These are phyloP conservation scores for Arion vulgaris DNA, from an alignment of 1,140 invertebrate species.

Conservation along the genomic window DNA sequence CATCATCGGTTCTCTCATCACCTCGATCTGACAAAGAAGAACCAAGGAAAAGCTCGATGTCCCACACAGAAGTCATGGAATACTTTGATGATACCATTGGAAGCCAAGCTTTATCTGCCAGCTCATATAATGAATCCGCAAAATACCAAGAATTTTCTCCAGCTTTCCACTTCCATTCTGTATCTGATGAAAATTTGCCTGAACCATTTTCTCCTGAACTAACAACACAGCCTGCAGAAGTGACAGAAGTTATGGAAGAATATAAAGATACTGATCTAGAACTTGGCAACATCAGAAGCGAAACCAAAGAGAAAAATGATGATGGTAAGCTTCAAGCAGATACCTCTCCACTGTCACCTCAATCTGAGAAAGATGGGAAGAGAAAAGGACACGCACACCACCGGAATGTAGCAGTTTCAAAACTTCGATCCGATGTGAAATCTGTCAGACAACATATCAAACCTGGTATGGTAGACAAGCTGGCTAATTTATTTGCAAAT, in stretches of 20 bases:
- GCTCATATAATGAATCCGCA: not conserved
- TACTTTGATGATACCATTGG: constrained; percentile 17
- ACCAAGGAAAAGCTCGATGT: constrained; percentile 4
- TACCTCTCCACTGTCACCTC: not conserved
- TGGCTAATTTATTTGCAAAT: constrained; percentile 25
- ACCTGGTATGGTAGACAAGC: constrained; percentile 23
- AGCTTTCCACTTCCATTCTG: not conserved
- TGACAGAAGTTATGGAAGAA: too few species aligned
- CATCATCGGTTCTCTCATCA: not conserved
- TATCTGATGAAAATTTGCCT: not conserved
- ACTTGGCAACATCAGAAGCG: too few species aligned
- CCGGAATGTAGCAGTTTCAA: not conserved
- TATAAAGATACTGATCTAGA: not conserved
- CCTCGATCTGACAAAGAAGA: not conserved
- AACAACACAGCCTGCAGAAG: not conserved
- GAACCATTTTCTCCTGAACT: not conserved
- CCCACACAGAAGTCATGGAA: constrained; percentile 18
- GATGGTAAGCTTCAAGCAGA: not conserved
- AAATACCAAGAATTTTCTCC: not conserved
- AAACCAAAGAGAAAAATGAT: not conserved
- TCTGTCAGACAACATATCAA: constrained; percentile 38
- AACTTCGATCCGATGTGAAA: constrained; percentile 16
- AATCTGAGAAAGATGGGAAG: not conserved
- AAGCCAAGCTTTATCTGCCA: not conserved
- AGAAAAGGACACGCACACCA: not conserved